These are phyloP conservation scores for Anhinga rufa DNA, from an alignment of 2,113 vertebrate genomes.

Conservation along the genomic window DNA sequence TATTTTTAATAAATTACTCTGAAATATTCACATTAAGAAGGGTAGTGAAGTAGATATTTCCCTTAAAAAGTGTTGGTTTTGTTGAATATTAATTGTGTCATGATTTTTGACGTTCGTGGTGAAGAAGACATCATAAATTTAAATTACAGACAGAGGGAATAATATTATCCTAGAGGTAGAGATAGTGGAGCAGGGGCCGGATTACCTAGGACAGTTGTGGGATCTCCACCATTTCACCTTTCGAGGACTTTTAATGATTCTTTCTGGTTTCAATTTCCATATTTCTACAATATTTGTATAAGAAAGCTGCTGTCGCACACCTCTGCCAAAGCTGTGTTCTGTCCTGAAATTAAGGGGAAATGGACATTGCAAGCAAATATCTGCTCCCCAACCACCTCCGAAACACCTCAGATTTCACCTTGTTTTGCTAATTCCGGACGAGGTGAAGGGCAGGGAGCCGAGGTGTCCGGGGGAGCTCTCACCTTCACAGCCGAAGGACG, in stretches of 20 bases:
- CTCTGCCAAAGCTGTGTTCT: too few species aligned
- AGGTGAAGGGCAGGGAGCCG: not conserved
- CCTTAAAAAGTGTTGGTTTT: not conserved
- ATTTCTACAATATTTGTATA: not conserved
- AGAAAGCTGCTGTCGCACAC: not conserved
- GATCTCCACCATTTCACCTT: not conserved
- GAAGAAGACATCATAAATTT: not conserved
- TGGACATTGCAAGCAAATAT: not conserved
- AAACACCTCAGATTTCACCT: not conserved
- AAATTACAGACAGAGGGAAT: not conserved
- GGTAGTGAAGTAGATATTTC: not conserved
- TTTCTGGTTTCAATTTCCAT: not conserved
- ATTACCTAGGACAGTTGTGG: fast-evolving
- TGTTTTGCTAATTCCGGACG: not conserved
- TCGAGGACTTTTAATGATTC: not conserved
- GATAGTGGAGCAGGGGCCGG: not conserved
- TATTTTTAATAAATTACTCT: not conserved
- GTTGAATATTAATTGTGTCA: not conserved
- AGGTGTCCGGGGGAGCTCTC: not conserved
- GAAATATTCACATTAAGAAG: not conserved
- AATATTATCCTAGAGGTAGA: not conserved
- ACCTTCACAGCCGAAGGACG: fast-evolving
- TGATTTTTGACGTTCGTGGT: not conserved
- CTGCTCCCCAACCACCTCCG: not conserved
- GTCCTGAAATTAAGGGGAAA: not conserved